Evolutionary conservation across 92 coral and sea anemone species (phyloP).

Genomic region (Umimayanthus kanabou): DNA sequence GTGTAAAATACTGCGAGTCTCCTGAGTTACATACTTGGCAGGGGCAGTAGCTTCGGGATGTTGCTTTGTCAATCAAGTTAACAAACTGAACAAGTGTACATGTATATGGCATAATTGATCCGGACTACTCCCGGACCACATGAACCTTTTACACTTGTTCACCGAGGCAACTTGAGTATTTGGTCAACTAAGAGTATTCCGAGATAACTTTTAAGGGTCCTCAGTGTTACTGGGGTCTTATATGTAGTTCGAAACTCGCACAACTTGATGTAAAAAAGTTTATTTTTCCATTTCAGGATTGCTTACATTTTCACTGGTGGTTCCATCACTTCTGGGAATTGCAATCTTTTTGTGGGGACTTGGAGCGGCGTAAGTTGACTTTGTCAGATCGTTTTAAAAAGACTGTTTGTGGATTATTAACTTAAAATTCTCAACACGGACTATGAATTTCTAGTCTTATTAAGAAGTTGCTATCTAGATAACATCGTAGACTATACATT

Average conservation of each 20-base stretch:
- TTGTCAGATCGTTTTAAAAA: neutral
- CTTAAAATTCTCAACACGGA: neutral
- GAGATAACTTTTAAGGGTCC: neutral
- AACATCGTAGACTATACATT: neutral
- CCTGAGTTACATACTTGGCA: no score
- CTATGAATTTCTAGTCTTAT: neutral
- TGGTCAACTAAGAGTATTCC: neutral
- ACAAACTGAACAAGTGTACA: no score
- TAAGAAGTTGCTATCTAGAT: neutral
- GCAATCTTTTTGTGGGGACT: constrained; percentile 88
- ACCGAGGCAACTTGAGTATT: no score
- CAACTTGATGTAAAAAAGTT: neutral
- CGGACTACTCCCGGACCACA: no score
- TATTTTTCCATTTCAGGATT: constrained; percentile 61
- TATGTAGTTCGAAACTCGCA: no score
- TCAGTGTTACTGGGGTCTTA: no score
- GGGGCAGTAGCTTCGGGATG: no score
- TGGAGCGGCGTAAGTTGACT: constrained; percentile 75
- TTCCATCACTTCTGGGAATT: constrained; percentile 85
- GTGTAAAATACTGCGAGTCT: no score
- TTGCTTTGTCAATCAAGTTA: no score
- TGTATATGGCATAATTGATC: no score
- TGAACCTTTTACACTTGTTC: no score
- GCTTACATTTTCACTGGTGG: constrained; percentile 71
- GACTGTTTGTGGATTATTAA: neutral